Percentiles rank a stretch among this genome's conserved stretches.
Evolutionary conservation across 2,888 invertebrate species (phyloP).

Genomic region (Plutella xylostella): DNA sequence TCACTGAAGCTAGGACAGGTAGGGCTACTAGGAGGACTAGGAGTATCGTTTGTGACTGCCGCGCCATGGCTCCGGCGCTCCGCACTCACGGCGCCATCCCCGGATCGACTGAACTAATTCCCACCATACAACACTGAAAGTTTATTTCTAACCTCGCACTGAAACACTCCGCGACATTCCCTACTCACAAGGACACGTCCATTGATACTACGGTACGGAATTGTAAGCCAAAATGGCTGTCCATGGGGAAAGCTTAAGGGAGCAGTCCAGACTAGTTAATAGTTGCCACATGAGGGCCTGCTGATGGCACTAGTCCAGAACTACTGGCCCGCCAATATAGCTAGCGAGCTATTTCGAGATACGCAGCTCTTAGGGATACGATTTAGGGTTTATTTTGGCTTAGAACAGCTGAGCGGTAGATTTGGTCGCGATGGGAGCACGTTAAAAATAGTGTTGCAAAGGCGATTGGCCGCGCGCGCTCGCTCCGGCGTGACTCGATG

Average conservation of each 20-base stretch:
- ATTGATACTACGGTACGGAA: slow-evolving; percentile 29
- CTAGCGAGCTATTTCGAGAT: background rate
- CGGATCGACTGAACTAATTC: slow-evolving; percentile 35
- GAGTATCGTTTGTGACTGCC: slow-evolving; percentile 55
- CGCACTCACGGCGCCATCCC: slow-evolving; percentile 61
- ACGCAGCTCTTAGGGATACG: slow-evolving; percentile 15
- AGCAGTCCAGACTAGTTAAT: slow-evolving; percentile 65
- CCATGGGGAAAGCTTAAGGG: slow-evolving; percentile 24
- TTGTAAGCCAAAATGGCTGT: background rate
- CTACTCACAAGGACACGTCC: slow-evolving; percentile 40
- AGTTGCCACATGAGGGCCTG: slow-evolving; percentile 72
- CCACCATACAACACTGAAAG: background rate
- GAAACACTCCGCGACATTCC: slow-evolving; percentile 19
- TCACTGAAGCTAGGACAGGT: slow-evolving; percentile 60
- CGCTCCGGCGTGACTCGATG: slow-evolving; percentile 31
- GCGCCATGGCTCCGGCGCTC: slow-evolving; percentile 57
- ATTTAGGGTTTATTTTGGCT: background rate
- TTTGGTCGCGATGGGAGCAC: background rate
- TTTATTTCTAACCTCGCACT: background rate
- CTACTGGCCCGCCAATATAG: slow-evolving; percentile 13
- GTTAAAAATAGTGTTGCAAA: slow-evolving; percentile 60
- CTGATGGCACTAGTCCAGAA: slow-evolving; percentile 59
- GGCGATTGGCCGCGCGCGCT: slow-evolving; percentile 48
- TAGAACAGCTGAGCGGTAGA: background rate
- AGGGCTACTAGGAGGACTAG: slow-evolving; percentile 60